Conservation (phyloP, 1,140 invertebrate species). For the Procambarus clarkii region DNA sequence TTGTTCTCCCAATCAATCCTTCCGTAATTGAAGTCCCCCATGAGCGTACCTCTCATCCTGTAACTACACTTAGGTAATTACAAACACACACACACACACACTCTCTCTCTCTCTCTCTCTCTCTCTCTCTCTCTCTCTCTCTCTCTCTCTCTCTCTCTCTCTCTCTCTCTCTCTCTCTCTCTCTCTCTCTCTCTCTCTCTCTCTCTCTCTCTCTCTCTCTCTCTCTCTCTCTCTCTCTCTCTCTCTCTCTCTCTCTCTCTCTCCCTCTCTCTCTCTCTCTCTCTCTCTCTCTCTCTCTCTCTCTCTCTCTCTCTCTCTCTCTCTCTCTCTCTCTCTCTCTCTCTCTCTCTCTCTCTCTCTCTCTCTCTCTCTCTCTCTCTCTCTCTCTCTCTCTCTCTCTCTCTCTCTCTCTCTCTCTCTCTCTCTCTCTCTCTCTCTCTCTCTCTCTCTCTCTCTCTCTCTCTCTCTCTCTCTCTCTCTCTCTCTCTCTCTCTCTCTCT, state of each 20-base stretch:
- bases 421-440: background rate
- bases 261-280: background rate
- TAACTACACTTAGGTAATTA: too few relatives aligned
- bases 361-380: background rate
- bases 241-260: background rate
- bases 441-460: too few relatives aligned
- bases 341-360: background rate
- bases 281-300: background rate
- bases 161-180: background rate
- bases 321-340: background rate
- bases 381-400: background rate
- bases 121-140: slow-evolving; percentile 9
- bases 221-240: background rate
- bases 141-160: background rate
- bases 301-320: background rate
- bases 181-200: background rate
- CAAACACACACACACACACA: too few relatives aligned
- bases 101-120: too few relatives aligned
- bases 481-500: too few relatives aligned
- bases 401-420: background rate
- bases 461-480: too few relatives aligned
- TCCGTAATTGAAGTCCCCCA: too few relatives aligned
- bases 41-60: too few relatives aligned
- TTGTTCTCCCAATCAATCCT: too few relatives aligned
- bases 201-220: background rate